phyloP scores from a whole-genome alignment of 2,797 vertebrate species.

The Peromyscus nudipes region DNA sequence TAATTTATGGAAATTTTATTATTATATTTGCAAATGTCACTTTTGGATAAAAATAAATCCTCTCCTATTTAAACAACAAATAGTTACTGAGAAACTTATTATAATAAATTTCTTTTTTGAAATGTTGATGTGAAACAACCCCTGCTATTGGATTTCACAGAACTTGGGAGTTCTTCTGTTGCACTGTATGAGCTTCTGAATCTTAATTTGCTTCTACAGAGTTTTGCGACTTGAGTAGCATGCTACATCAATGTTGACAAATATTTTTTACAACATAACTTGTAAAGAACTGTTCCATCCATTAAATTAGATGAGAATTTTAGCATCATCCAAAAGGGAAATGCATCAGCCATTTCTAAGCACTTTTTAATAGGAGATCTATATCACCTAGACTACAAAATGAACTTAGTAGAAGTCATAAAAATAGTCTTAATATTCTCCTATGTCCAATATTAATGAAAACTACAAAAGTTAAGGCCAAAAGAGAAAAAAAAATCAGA shows the following conservation, averaged over 20 bases:
- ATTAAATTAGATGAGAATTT: conserved; percentile 79
- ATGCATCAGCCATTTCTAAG: conserved; percentile 68
- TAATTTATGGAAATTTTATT: background rate
- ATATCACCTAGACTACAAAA: background rate
- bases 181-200: conserved; percentile 64
- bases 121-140: background rate
- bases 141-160: background rate
- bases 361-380: conserved; percentile 51
- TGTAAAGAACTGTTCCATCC: conserved; percentile 67
- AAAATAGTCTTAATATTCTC: background rate
- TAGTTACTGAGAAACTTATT: background rate
- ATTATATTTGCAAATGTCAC: background rate
- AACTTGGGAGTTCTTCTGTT: background rate
- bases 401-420: conserved; percentile 22
- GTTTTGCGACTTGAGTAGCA: conserved; percentile 71
- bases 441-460: background rate
- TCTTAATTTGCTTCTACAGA: conserved; percentile 25
- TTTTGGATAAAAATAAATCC: background rate
- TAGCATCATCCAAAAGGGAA: conserved; percentile 40
- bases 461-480: background rate
- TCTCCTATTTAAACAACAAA: conserved; percentile 31
- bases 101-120: conserved; percentile 52
- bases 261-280: conserved; percentile 81
- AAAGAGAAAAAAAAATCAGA: background rate
- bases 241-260: conserved; percentile 68